phyloP scores from a whole-genome alignment of 2,888 invertebrate species.

The Xanthorhoe spadicearia region DNA sequence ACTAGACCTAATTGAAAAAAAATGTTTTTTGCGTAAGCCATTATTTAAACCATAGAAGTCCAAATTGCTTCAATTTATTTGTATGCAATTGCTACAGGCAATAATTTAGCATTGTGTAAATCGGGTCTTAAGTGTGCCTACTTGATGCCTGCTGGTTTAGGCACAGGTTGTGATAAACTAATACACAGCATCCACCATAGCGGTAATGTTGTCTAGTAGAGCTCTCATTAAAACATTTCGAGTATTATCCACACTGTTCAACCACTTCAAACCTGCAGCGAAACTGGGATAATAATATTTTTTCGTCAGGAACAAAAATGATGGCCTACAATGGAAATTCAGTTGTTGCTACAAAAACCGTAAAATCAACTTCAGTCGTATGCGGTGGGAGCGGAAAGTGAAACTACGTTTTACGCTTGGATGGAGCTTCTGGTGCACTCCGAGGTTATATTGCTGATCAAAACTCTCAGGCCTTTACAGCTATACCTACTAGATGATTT shows the following conservation, averaged over 20 bases:
- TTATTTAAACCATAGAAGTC: too few species aligned
- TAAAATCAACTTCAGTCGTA: slow-evolving; percentile 35
- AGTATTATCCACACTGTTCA: slow-evolving; percentile 15
- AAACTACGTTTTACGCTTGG: slow-evolving; percentile 33
- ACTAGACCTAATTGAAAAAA: too few species aligned
- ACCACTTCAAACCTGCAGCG: slow-evolving; percentile 19
- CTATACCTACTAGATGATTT: too few species aligned
- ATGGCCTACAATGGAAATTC: slow-evolving; percentile 27
- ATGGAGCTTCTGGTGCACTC: slow-evolving; percentile 13
- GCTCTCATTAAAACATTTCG: slow-evolving; percentile 13
- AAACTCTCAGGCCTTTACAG: too few species aligned
- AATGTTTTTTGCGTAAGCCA: not conserved
- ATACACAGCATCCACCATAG: not conserved
- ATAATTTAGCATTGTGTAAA: too few species aligned
- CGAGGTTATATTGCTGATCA: slow-evolving; percentile 1
- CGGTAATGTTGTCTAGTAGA: not conserved
- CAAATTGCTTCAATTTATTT: too few species aligned
- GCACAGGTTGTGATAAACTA: not conserved
- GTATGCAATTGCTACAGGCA: too few species aligned
- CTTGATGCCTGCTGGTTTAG: too few species aligned
- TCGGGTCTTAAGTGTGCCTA: too few species aligned
- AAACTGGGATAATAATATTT: slow-evolving; percentile 37
- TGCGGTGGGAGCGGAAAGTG: slow-evolving; percentile 28
- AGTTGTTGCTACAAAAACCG: slow-evolving; percentile 38
- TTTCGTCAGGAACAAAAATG: slow-evolving; percentile 26